Conservation (phyloP, 92 coral and sea anemone genomes). For the Epizoanthus illoricatus region DNA sequence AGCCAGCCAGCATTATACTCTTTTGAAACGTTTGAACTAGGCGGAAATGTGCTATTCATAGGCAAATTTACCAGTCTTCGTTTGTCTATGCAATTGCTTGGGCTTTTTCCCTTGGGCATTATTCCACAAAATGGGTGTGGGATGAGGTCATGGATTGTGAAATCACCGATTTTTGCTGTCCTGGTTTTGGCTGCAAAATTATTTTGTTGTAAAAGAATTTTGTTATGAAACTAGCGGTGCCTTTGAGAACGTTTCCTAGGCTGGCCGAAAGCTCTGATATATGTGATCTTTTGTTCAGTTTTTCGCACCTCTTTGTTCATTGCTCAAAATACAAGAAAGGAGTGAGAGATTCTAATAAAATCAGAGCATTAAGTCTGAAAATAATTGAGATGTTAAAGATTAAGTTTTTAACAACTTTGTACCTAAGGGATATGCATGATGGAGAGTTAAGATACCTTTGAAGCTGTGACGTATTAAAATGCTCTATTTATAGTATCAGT, state of each 20-base stretch:
- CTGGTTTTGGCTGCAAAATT: neutral
- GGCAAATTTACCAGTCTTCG: constrained; percentile 19
- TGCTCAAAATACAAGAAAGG: neutral
- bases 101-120: neutral
- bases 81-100: constrained; percentile 7
- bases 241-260: neutral
- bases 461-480: neutral
- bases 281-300: constrained; percentile 4
- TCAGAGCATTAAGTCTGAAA: neutral
- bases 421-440: neutral
- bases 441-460: neutral
- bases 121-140: neutral
- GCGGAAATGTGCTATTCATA: constrained; percentile 29
- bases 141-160: neutral
- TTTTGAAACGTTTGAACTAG: constrained; percentile 12
- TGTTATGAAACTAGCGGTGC: constrained; percentile 13
- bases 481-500: neutral
- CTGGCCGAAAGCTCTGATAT: constrained; percentile 6
- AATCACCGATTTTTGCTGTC: neutral
- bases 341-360: constrained; percentile 9
- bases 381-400: constrained; percentile 19
- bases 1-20: constrained; percentile 12
- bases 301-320: constrained; percentile 26
- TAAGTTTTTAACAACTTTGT: constrained; percentile 2
- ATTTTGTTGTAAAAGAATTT: neutral